Evolutionary conservation across 2,888 invertebrate species (phyloP).

Genomic region (Ormyrus nitidulus): DNA sequence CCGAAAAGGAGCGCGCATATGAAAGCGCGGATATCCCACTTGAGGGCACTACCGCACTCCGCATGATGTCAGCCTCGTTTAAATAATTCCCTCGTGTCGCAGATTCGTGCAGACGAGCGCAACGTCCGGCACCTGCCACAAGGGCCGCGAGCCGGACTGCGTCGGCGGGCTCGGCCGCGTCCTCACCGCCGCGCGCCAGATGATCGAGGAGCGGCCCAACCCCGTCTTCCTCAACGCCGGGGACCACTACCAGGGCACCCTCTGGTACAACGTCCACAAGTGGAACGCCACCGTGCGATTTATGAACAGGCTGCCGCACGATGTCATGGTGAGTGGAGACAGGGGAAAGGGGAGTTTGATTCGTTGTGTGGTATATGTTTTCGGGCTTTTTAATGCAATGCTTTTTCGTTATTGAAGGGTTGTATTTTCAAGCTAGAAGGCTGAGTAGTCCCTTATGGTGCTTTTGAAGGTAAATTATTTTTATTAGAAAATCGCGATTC

Average conservation of each 20-base stretch:
- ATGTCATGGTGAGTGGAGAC: conserved; percentile 81
- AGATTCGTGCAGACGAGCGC: conserved; percentile 81
- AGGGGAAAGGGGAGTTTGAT: neutral
- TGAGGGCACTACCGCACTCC: too few species aligned
- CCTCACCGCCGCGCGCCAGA: conserved; percentile 75
- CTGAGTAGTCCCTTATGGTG: too few species aligned
- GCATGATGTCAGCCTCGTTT: too few species aligned
- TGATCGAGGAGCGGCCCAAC: conserved; percentile 77
- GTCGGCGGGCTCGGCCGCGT: conserved; percentile 84
- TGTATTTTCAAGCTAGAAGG: too few species aligned
- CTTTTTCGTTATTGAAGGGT: too few species aligned
- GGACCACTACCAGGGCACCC: conserved; percentile 89
- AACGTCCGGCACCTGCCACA: conserved; percentile 78
- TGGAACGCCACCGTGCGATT: conserved; percentile 86
- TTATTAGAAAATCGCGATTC: too few species aligned
- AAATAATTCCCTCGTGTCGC: too few species aligned
- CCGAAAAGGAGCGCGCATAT: too few species aligned
- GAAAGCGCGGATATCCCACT: too few species aligned
- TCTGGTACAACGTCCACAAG: conserved; percentile 86
- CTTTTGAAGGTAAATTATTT: too few species aligned
- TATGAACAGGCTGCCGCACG: conserved; percentile 85
- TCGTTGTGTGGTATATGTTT: too few species aligned
- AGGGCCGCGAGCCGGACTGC: conserved; percentile 76
- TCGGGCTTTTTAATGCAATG: too few species aligned
- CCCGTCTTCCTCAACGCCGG: conserved; percentile 87